Evolutionary conservation across 2,888 invertebrate genomes (phyloP), one percentile per base, ranked within the genome.

Genomic region (Exephanes ischioxanthus): DNA sequence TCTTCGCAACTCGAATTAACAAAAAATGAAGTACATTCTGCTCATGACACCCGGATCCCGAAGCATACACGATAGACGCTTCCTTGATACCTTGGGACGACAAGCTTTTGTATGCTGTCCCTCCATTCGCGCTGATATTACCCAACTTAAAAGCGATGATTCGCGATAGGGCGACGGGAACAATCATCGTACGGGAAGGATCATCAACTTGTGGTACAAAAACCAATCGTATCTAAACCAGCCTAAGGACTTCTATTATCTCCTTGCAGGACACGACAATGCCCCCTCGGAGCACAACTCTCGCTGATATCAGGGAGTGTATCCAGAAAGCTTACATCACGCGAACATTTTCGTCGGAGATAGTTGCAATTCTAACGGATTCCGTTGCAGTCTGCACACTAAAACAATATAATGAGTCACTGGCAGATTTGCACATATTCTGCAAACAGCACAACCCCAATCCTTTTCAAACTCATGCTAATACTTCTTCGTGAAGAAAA

Each of bases 241-340:
- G 71, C 37, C 14, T 19, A 22, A 14, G 30, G 30, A 19, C 22
- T 68, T 22, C 30, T 78, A 45, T 16, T 78, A 9, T 58, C 77
- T 45, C 58, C 77, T 7, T 78, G 63, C 41, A 68, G 82, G 58
- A 14, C 48, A 61, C 7, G 9, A 19, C 9, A 16, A 14, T 82
- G 83, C 30, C 84, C 80, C 66, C 11, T 6, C 7, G 6, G 37
- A 71, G 5, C 30, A 0, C 30, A 30, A 30, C 30, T 86, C 0
- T 53, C 76, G 0, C 45, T 86, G 19, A 66, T 85, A 53, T 76
- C 71, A 53, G 81, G 48, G 16, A 80, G 48, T 48, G 77, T 81
- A 73, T 86, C 68, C 33, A 77, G 66, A 11, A 76, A n/a, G 80
- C 80, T 3, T 73, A 55, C 61, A 6, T 77, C 11, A 61, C n/a